Conservation (phyloP, 53 echinoderm and acorn worm genomes). For the Astropecten irregularis region DNA sequence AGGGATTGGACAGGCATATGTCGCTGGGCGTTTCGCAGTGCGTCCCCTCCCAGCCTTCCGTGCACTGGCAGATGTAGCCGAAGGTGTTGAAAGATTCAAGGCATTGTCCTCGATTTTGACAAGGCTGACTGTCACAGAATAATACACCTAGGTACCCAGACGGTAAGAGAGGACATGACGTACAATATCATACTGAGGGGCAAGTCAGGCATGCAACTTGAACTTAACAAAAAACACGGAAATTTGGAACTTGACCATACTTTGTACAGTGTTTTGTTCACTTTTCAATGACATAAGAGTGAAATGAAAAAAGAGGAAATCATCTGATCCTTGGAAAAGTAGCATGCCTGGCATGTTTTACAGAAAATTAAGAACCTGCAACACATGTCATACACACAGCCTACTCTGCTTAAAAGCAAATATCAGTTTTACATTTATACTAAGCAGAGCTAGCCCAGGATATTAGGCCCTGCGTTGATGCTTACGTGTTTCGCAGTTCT, state of each 20-base stretch:
- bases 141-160: background rate
- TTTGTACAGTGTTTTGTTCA: background rate
- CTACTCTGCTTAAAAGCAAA: background rate
- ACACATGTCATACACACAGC: background rate
- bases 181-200: background rate
- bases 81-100: background rate
- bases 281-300: background rate
- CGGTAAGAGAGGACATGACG: background rate
- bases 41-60: constrained; percentile 47
- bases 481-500: constrained; percentile 29
- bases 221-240: background rate
- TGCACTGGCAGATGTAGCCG: constrained; percentile 54
- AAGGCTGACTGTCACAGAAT: constrained; percentile 26
- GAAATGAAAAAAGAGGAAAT: too few species aligned
- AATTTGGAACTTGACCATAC: background rate
- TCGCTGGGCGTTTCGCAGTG: constrained; percentile 50
- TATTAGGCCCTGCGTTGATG: background rate
- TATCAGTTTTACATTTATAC: background rate
- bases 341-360: background rate
- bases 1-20: background rate
- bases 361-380: background rate
- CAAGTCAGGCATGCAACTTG: background rate
- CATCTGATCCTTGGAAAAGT: background rate
- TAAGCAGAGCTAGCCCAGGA: background rate
- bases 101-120: constrained; percentile 4